Evolutionary conservation across 2,888 invertebrate genomes (phyloP).

Genomic region (Argyresthia goedartella): DNA sequence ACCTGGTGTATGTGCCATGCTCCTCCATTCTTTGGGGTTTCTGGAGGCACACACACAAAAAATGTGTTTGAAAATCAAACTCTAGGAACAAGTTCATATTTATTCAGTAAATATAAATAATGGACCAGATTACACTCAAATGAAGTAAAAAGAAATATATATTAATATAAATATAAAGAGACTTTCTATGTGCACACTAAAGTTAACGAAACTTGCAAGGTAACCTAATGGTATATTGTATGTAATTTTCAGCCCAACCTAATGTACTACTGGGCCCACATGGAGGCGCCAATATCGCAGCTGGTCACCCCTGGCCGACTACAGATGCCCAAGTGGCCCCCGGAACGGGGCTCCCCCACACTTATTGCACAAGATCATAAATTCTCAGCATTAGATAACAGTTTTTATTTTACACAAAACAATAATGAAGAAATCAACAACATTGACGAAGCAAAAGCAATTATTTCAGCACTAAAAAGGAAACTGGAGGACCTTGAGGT

Average conservation of each 20-base stretch:
- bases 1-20: no score
- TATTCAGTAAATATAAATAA: no score
- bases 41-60: no score
- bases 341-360: slow-evolving; percentile 42
- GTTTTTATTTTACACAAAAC: slow-evolving; percentile 31
- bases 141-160: no score
- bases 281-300: slow-evolving; percentile 76
- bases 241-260: slow-evolving; percentile 79
- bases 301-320: slow-evolving; percentile 82
- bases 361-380: slow-evolving; percentile 30
- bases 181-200: no score
- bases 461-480: slow-evolving; percentile 44
- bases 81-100: no score
- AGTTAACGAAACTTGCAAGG: no score
- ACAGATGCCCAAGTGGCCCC: slow-evolving; percentile 81
- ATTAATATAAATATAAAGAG: no score
- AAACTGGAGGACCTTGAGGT: slow-evolving; percentile 48
- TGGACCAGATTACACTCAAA: no score
- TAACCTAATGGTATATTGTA: neutral
- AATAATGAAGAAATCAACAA: slow-evolving; percentile 53
- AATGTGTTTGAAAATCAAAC: no score
- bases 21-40: no score
- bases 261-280: slow-evolving; percentile 93
- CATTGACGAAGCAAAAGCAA: slow-evolving; percentile 44
- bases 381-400: slow-evolving; percentile 32